A percentile compares a stretch with the other conserved stretches of the same genome.
Conservation (phyloP, 2,113 vertebrate genomes). For the Potamarius usumacintae region DNA sequence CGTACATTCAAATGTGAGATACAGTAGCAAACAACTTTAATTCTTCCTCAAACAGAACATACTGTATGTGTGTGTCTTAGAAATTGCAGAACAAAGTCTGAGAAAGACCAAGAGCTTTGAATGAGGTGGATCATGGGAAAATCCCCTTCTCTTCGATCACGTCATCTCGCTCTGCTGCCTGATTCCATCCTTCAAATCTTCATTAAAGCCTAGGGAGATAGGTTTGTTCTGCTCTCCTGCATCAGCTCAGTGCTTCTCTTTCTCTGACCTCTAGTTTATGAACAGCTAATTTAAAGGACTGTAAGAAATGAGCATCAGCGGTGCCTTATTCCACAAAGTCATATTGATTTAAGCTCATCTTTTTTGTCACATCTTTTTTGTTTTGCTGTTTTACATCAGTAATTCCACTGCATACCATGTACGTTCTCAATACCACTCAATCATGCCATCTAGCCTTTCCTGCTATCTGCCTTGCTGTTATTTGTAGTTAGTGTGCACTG, state of each 20-base stretch:
- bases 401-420: neutral
- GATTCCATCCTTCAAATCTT: constrained; percentile 60
- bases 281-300: constrained; percentile 18
- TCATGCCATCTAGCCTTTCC: neutral
- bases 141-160: constrained; percentile 60
- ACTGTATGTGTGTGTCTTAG: neutral
- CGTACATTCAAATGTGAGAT: neutral
- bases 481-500: neutral
- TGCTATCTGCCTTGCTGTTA: neutral
- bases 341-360: neutral
- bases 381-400: neutral
- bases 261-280: neutral
- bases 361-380: neutral
- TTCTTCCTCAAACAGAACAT: neutral
- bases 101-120: constrained; percentile 49
- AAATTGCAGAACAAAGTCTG: constrained; percentile 11
- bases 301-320: constrained; percentile 1
- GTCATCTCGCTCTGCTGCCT: constrained; percentile 51
- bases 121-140: constrained; percentile 55
- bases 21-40: neutral
- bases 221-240: constrained; percentile 35
- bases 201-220: constrained; percentile 55
- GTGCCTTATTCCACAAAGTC: neutral
- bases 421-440: neutral
- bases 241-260: constrained; percentile 39